Evolutionary conservation across 1,140 invertebrate species (phyloP).

Genomic region (Drosophila suzukii): DNA sequence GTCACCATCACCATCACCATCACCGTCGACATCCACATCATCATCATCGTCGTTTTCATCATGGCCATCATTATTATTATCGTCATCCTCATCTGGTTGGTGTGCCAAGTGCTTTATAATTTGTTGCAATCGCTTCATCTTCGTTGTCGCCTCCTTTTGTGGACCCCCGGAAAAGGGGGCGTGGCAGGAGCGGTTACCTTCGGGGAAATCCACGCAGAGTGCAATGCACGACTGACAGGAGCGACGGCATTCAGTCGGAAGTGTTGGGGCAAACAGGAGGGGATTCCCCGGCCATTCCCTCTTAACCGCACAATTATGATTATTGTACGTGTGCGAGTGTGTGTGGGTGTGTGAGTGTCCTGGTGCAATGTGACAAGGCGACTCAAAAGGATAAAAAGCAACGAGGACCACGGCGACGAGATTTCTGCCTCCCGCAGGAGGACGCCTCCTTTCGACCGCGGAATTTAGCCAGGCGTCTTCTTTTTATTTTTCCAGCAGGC

Average conservation of each 20-base stretch:
- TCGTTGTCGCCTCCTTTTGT: slow-evolving; percentile 27
- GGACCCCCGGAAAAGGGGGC: not conserved
- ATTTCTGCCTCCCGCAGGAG: not conserved
- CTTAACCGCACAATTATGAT: slow-evolving; percentile 63
- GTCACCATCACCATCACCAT: slow-evolving; percentile 30
- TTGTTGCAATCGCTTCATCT: slow-evolving; percentile 47
- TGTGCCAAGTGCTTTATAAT: slow-evolving; percentile 38
- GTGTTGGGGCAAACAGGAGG: slow-evolving; percentile 40
- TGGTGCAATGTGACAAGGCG: slow-evolving; percentile 12
- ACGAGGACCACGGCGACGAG: not conserved
- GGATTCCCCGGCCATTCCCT: not conserved
- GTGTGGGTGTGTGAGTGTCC: slow-evolving; percentile 9
- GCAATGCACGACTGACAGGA: slow-evolving; percentile 57
- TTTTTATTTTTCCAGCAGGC: not conserved
- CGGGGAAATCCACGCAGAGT: slow-evolving; percentile 49
- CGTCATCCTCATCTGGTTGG: slow-evolving; percentile 8
- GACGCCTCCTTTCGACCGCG: not conserved
- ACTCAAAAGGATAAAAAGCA: slow-evolving; percentile 34
- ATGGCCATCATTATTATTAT: slow-evolving; percentile 5
- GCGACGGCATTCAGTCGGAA: slow-evolving; percentile 43
- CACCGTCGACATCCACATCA: not conserved
- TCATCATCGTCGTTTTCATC: slow-evolving; percentile 8
- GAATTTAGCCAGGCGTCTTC: not conserved
- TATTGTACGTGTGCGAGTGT: slow-evolving; percentile 39
- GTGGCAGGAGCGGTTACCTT: slow-evolving; percentile 25